Conservation (phyloP, 2,888 invertebrate species). For the Stramonita haemastoma region DNA sequence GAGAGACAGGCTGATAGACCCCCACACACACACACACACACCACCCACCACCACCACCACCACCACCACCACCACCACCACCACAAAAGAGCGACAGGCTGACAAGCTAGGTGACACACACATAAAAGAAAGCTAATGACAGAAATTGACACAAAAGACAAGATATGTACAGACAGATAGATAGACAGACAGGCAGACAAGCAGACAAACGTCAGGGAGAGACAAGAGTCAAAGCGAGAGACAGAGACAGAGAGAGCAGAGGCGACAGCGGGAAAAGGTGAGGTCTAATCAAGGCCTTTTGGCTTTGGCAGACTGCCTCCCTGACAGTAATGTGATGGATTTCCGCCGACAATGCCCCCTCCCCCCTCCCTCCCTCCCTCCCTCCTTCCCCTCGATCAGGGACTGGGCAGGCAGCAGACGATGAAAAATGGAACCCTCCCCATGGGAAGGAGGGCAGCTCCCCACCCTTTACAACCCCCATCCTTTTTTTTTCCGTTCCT, state of each 20-base stretch:
- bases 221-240: background rate
- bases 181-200: background rate
- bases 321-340: constrained; percentile 34
- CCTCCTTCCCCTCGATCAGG: background rate
- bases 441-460: background rate
- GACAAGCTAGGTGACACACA: too few species aligned
- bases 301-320: constrained; percentile 13
- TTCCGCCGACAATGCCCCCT: background rate
- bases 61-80: background rate
- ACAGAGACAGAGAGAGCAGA: background rate
- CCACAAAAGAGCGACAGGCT: too few species aligned
- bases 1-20: too few species aligned
- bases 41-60: background rate
- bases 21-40: background rate
- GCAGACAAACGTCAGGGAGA: background rate
- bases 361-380: background rate
- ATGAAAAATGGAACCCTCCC: constrained; percentile 30
- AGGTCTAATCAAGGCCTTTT: constrained; percentile 6
- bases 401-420: background rate
- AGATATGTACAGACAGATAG: background rate
- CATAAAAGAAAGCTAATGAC: too few species aligned
- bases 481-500: too few species aligned
- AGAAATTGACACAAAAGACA: background rate
- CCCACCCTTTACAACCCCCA: too few species aligned
- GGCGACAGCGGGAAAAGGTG: background rate